Base-by-base conservation (phyloP, 1,140 invertebrate species). In the Polyergus mexicanus region DNA sequence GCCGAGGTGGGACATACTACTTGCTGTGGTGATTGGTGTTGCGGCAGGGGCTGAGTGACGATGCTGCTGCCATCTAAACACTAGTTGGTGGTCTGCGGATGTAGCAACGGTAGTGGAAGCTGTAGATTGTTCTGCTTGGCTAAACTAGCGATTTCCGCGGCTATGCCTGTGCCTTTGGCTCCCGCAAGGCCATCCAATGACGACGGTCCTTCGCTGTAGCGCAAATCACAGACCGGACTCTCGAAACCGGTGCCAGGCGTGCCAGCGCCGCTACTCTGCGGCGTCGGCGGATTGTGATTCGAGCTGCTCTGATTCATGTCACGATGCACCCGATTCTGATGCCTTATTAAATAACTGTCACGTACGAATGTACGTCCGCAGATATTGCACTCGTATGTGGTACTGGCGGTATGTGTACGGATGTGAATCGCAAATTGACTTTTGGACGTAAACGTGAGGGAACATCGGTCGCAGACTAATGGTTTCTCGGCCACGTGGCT, bases 401-500 rank as follows among this genome's bases (percentile, higher is more conserved):
- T 96, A 85, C 95, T 96, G 63, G 96, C 96, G n/a, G 96, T 96
- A 92, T 97, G 97, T 86, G 96, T 97, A 93, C 97, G 96, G 92
- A 97, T 96, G 94, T 97, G 97, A 85, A 97, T 95, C 77, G 97
- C 96, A 93, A 97, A 97, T 94, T 97, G 97, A 89, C 96, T 96
- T 93, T 96, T 96, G 81, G 96, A 97, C 75, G 97, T 97, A 94
- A 97, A 97, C 77, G 96, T 97, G 92, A 97, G 95, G 62, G 96
- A 96, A 93, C 97, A 97, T 68, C 96, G 95, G 86, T 97, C 96
- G 94, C 97, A 97, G 83, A 96, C 96, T 86, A 97, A 92, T 35
- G 97, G 97, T 92, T 97, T 97, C 91, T 97, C 97, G 0, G 96
- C 96, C 32, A 97, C 96, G 92, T 97, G 97, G 65, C 97, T 97